Percentiles rank a stretch among this genome's conserved stretches.
phyloP scores from a whole-genome alignment of 2,888 invertebrate species.

The Taphrorychus bicolor region DNA sequence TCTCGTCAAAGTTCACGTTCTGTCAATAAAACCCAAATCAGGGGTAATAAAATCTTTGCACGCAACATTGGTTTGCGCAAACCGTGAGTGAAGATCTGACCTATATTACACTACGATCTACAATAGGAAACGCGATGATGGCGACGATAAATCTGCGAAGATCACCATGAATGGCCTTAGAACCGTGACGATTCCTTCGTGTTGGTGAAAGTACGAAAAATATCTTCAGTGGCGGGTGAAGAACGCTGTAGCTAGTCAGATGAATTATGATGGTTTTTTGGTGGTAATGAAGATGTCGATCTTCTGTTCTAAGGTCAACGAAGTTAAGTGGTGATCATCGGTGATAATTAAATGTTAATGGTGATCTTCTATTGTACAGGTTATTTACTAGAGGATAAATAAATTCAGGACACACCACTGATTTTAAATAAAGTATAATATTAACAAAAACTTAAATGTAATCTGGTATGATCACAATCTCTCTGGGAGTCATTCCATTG shows the following conservation, averaged over 20 bases:
- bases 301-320: too few relatives aligned
- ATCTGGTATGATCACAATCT: too few relatives aligned
- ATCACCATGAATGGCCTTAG: constrained; percentile 2
- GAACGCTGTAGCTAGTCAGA: not conserved
- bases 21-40: not conserved
- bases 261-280: not conserved
- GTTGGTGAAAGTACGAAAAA: not conserved
- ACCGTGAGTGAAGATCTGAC: not conserved
- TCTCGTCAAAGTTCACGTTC: not conserved
- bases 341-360: too few relatives aligned
- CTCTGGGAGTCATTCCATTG: too few relatives aligned
- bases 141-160: not conserved
- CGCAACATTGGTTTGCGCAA: not conserved
- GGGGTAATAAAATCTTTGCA: too few relatives aligned
- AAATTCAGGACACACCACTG: too few relatives aligned
- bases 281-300: too few relatives aligned
- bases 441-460: too few relatives aligned
- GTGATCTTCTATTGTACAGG: too few relatives aligned
- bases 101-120: not conserved
- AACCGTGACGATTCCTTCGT: not conserved
- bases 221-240: not conserved
- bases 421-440: too few relatives aligned
- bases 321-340: too few relatives aligned
- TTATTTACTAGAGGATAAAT: too few relatives aligned
- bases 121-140: not conserved